Base-by-base conservation (phyloP, 1,140 invertebrate genomes). In the Macrosteles quadrilineatus region DNA sequence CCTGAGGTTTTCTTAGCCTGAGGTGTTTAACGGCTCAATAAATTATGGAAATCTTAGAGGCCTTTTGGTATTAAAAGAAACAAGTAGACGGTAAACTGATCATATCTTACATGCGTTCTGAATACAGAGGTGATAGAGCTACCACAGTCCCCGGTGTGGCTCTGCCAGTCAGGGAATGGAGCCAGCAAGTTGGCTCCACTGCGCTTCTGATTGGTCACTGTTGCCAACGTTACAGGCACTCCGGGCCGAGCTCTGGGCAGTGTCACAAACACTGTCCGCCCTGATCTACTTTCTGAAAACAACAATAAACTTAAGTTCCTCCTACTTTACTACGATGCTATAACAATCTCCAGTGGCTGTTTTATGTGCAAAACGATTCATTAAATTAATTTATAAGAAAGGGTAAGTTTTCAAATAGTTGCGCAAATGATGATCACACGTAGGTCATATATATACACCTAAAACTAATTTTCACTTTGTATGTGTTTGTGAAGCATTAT, bases 101-200 rank as follows among this genome's bases (percentile, higher is more conserved):
- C n/a, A 11, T 25, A 17, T 47, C 70, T 73, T 68, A 78, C 77
- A 21, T 75, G 66, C 6, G 73, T 71, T 45, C 77, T 72, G 69
- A 76, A 77, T 12, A 77, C 75, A 9, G 75, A 77, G 6, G 74
- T 74, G 21, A 77, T 73, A 4, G 25, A 40, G 0, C 66, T 71
- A 21, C 76, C 72, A 45, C 76, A 77, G 64, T 73, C 64, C 4
- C 71, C 74, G 3, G 21, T 30, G 55, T 71, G 70, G 67, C 70
- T 71, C 23, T 69, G 72, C 76, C 76, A 77, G 66, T 74, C 71
- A 2, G 77, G 77, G 47, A 72, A 78, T 9, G 77, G 77, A 2
- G 64, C 21, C 11, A 78, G 72, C 6, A 74, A 21, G n/a, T 66
- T 66, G 2, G 68, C 70, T 17, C 59, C 67, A 2, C 72, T 66